A percentile compares a stretch with the other conserved stretches of the same genome.
Conservation (phyloP, 2,888 invertebrate genomes). For the Julus scanicus region DNA sequence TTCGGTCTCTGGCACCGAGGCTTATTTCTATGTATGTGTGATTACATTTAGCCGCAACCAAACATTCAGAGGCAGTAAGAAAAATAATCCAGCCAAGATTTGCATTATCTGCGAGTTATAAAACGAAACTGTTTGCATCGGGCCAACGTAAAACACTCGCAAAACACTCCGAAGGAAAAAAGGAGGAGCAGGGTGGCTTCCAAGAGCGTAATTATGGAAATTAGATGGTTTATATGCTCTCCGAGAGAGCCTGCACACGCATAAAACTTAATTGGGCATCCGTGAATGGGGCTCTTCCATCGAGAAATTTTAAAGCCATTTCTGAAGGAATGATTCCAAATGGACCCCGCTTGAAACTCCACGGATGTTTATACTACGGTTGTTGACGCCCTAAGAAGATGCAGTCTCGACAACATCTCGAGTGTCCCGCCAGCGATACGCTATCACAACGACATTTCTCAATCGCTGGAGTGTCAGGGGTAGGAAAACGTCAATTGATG, state of each 20-base stretch:
- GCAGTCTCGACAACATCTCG: too few species aligned
- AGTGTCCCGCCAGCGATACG: too few species aligned
- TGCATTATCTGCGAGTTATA: slow-evolving; percentile 33
- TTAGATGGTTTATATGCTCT: slow-evolving; percentile 24
- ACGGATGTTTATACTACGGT: too few species aligned
- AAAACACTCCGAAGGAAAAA: not conserved
- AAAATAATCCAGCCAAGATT: slow-evolving; percentile 12
- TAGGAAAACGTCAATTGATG: too few species aligned
- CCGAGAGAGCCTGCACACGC: not conserved
- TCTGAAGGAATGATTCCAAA: not conserved
- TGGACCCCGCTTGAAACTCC: too few species aligned
- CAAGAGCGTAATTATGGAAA: slow-evolving; percentile 27
- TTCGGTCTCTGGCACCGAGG: too few species aligned
- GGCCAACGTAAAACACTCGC: not conserved
- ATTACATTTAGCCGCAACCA: not conserved
- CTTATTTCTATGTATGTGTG: not conserved
- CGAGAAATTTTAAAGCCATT: not conserved
- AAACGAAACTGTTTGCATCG: not conserved
- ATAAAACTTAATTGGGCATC: slow-evolving; percentile 3
- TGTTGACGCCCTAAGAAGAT: too few species aligned
- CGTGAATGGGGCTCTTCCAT: not conserved
- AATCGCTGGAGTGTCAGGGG: too few species aligned
- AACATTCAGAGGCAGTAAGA: not conserved
- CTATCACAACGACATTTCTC: too few species aligned
- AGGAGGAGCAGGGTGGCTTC: not conserved